Conservation (phyloP, 2,113 vertebrate species). For the Nannobrachium achirus region DNA sequence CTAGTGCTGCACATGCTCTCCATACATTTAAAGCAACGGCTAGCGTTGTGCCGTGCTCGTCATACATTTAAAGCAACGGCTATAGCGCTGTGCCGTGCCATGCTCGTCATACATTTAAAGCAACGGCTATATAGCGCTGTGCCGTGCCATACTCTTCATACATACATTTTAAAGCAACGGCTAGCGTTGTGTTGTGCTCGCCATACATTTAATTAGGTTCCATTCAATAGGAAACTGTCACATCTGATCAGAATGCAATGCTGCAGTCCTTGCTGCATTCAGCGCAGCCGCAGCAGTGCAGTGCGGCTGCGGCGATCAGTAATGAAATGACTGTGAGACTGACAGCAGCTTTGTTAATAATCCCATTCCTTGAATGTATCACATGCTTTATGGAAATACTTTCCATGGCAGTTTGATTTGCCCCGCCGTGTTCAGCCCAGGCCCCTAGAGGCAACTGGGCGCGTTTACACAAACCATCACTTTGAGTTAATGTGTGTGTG, state of each 20-base stretch:
- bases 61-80: no score
- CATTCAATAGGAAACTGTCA: slow-evolving; percentile 63
- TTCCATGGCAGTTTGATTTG: slow-evolving; percentile 29
- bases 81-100: no score
- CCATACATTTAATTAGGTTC: slow-evolving; percentile 58
- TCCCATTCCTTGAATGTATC: slow-evolving; percentile 51
- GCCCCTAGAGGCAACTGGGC: slow-evolving; percentile 6
- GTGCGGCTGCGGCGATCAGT: slow-evolving; percentile 31
- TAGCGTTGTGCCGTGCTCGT: no score
- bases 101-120: no score
- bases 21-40: no score
- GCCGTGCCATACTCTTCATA: no score
- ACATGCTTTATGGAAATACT: slow-evolving; percentile 36
- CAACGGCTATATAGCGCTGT: no score
- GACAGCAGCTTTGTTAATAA: slow-evolving; percentile 46
- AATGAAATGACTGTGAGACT: slow-evolving; percentile 55
- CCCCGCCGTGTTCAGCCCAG: slow-evolving; percentile 5
- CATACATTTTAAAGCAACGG: no score
- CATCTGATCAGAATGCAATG: slow-evolving; percentile 55
- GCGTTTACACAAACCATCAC: slow-evolving; percentile 22
- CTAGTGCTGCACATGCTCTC: no score
- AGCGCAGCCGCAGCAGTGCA: no score
- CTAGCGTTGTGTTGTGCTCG: no score
- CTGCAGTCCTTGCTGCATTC: slow-evolving; percentile 27
- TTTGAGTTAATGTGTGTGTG: slow-evolving; percentile 26